phyloP scores from a whole-genome alignment of 30 jellyfish, hydroid and myxozoan genomes.

The Sanderia malayensis region DNA sequence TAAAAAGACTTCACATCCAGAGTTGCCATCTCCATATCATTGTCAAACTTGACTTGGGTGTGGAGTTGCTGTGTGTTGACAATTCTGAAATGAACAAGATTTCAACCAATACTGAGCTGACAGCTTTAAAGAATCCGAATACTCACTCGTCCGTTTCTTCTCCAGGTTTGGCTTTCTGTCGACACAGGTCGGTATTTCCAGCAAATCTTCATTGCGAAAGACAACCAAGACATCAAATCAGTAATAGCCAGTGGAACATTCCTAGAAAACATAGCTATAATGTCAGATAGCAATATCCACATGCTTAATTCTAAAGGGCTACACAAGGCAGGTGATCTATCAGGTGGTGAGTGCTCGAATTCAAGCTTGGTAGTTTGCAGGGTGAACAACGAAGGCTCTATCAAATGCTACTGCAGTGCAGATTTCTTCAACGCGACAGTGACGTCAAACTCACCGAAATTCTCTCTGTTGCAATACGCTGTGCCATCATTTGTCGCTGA shows the following conservation, averaged over 20 bases:
- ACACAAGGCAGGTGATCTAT: neutral
- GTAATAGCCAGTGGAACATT: neutral
- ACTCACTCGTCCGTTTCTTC: neutral
- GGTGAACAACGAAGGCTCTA: neutral
- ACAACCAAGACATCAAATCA: neutral
- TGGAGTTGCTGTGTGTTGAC: too few relatives aligned
- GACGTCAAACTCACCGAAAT: neutral
- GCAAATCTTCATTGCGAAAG: slow-evolving; percentile 17
- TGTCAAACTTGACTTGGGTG: too few relatives aligned
- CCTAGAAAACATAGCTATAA: neutral
- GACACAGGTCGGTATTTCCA: slow-evolving; percentile 46
- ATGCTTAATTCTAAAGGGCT: slow-evolving; percentile 20
- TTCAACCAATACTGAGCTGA: too few relatives aligned
- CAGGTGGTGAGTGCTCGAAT: neutral
- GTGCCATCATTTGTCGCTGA: neutral
- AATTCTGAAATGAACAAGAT: too few relatives aligned
- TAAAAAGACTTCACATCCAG: too few relatives aligned
- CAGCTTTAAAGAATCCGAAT: too few relatives aligned
- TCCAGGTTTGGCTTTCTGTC: slow-evolving; percentile 54
- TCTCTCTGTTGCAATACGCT: neutral
- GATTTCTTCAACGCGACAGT: neutral
- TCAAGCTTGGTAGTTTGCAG: neutral
- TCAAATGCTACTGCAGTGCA: neutral
- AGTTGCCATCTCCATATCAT: too few relatives aligned
- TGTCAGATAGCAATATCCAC: slow-evolving; percentile 1